Evolutionary conservation across 2,113 vertebrate species (phyloP), one percentile per base, ranked within the genome.

Genomic region (Rousettus leschenaultii): DNA sequence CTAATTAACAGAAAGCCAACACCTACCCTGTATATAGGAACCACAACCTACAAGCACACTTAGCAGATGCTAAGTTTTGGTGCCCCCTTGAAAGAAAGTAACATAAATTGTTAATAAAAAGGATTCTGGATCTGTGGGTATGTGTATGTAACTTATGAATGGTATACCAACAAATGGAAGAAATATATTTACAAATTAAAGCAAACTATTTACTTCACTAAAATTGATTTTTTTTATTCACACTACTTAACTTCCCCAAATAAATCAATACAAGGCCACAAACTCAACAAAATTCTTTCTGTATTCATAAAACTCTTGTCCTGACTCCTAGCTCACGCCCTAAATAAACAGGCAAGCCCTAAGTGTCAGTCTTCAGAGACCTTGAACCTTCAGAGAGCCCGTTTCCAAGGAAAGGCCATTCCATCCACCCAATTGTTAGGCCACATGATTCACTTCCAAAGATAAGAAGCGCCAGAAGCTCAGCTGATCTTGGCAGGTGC

Each of bases 131-230:
- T 74, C 91, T 75, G 5, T 61, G 33, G 16, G 11, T 40, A 24
- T 35, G n/a, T 40, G n/a, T 26, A 3, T 45, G 6, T n/a, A 45
- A 45, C 53, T 87, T 61, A 74, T 7, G 22, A 2, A 48, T 35
- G 43, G 66, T 48, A 14, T 63, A 57, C 28, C 65, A 86, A 83
- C 19, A 88, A 79, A 79, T 28, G 7, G 33, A 89, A 89, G 24
- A 93, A 91, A 89, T 55, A 65, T 40, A 71, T 59, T 87, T 77
- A 78, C n/a, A 91, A 86, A 51, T 55, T 18, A 94, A 85, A 87
- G 38, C 40, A 35, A 92, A 66, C 24, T 16, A 59, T 51, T 88
- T 88, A 40, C 38, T 70, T 79, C 43, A 85, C 59, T 86, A 86
- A 94, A 88, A 89, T 70, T 35, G 22, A 40, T 87, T 43, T 82